Base-by-base conservation (phyloP, 1,140 invertebrate genomes). In the Maniola jurtina region DNA sequence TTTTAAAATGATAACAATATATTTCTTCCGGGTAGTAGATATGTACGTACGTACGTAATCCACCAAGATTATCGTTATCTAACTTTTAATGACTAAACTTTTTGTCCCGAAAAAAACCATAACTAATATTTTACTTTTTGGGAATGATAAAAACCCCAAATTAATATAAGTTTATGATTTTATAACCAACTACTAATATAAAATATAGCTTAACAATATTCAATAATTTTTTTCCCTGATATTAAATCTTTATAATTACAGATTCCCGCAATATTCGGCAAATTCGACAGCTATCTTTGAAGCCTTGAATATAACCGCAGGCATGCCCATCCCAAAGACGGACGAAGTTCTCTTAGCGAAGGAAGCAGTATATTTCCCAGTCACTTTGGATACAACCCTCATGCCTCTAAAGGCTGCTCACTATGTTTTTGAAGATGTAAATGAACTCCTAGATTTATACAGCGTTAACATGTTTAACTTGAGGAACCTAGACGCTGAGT, bases 321-420 rank as follows among this genome's bases (percentile, higher is more conserved):
- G 64, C 11, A 67, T 89, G 0, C 81, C 82, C 0, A 80, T 73
- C 11, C 81, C 88, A 2, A 9, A 61, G 0, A 55, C 63, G 0
- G 73, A 79, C 8, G n/a, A 64, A 1, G 65, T 68, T 2, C 8
- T 89, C 5, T n/a, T 70, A 25, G 76, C 81, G 0, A 64, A 71
- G 14, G 72, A 86, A 42, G 78, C 80, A 0, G 68, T 75, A 0
- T 84, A 84, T 40, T 86, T 77, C 68, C 88, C 90, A 1, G 66
- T 90, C 0, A 77, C 90, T 25, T 55, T 87, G 11, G 71, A 77
- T n/a, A 78, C 79, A 0, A 64, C 75, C 8, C 82, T 88, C 10
- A 79, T 89, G 75, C 87, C 90, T n/a, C 66, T 91, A 8, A 71
- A 83, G 42, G 35, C 77, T 10, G 47, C 68, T 9, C 68, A 83